These are phyloP conservation scores for Nemurella pictetii DNA, from an alignment of 2,888 invertebrate species.

Conservation along the genomic window DNA sequence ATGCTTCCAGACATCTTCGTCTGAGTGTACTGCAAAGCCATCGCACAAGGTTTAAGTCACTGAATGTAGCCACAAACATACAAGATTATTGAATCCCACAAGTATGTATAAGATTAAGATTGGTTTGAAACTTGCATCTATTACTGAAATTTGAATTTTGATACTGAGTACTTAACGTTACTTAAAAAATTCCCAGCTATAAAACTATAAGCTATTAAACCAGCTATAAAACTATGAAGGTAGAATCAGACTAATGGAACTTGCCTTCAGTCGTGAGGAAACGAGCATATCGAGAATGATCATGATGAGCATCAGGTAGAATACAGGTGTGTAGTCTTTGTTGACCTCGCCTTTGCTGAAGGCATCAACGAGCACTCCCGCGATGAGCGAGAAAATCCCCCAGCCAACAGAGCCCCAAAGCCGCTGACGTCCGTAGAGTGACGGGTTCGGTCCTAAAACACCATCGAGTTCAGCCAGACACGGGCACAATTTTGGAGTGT, in stretches of 20 bases:
- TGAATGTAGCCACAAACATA: no score
- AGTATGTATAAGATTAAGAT: no score
- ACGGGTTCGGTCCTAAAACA: conserved; percentile 66
- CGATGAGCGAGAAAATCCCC: conserved; percentile 74
- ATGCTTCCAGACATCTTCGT: conserved; percentile 68
- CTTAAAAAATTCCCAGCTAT: not conserved
- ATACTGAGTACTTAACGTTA: no score
- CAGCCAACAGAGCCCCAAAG: conserved; percentile 88
- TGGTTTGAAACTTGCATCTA: no score
- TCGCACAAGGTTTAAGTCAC: no score
- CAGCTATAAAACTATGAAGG: not conserved
- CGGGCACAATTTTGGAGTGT: not conserved
- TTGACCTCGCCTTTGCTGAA: conserved; percentile 65
- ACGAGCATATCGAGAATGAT: conserved; percentile 68
- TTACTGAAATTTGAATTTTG: no score
- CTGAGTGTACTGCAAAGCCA: conserved; percentile 53
- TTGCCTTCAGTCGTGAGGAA: conserved; percentile 61
- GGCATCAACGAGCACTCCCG: conserved; percentile 77
- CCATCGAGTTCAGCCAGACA: not conserved
- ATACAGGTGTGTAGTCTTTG: conserved; percentile 80
- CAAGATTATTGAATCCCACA: no score
- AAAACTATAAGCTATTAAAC: not conserved
- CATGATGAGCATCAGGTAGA: conserved; percentile 71
- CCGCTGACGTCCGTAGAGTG: conserved; percentile 81
- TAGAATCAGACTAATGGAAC: no score